Evolutionary conservation across 1,140 invertebrate species (phyloP), one percentile per base, ranked within the genome.

Genomic region (Ridgeia piscesae): DNA sequence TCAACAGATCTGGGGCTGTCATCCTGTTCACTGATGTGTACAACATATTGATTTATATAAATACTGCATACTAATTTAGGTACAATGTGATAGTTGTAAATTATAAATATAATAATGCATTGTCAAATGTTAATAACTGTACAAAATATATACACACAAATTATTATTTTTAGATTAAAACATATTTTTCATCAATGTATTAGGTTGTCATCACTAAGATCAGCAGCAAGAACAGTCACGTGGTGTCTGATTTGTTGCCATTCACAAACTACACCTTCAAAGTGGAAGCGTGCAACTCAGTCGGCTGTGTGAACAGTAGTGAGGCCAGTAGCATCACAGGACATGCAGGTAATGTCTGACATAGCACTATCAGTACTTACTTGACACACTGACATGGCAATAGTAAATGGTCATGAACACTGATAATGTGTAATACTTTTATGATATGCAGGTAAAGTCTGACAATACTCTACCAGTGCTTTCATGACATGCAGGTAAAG

Each of bases 231-330:
- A 77, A 9, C 11, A 92, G 91, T 48, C 34, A 94, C 50, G 92
- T 94, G 31, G 92, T 95, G 2, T 88, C 91, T 27, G 94, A 93
- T 14, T 93, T 96, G 33, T 93, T 92, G 27, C 94, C 95, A 0
- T 96, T 94, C 93, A 93, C 94, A 8, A 94, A 94, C 27, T 94
- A 95, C 89, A 94, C 93, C 34, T 95, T 95, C 91, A 94, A 92
- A 33, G 92, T 96, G 2, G 94, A 94, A 89, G 94, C 94, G 0
- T 96, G 96, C 93, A 96, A 96, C 92, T 93, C 92, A 89, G 94
- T 95, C 1, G 95, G 95, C 4, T 96, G 96, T 94, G 94, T 95
- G 48, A 95, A 95, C 94, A 95, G 95, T 92, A 94, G 94, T 1
- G 93, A 94, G 33, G 93, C 93, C 34, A 93, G 92, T 17, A 95